Conservation (phyloP, 1,140 invertebrate genomes). For the Colletes latitarsis region DNA sequence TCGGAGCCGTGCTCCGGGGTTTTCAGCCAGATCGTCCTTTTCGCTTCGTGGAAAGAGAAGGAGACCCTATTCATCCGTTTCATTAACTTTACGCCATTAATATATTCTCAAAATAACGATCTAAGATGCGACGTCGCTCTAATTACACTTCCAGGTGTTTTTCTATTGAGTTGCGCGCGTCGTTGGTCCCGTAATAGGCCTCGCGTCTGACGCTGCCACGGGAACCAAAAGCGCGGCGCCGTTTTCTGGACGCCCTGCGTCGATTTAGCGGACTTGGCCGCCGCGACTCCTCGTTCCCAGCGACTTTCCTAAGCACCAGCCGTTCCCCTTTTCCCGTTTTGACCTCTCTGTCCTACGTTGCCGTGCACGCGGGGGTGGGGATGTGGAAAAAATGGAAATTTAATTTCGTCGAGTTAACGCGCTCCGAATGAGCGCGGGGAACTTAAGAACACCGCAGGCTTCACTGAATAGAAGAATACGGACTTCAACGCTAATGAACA, state of each 20-base stretch:
- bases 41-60: slow-evolving; percentile 41
- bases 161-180: slow-evolving; percentile 54
- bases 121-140: slow-evolving; percentile 57
- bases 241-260: slow-evolving; percentile 4
- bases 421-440: slow-evolving; percentile 15
- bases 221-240: slow-evolving; percentile 1
- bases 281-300: too few relatives aligned
- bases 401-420: slow-evolving; percentile 40
- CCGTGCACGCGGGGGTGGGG: too few relatives aligned
- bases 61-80: slow-evolving; percentile 57
- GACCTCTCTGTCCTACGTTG: not conserved
- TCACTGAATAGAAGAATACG: slow-evolving; percentile 27
- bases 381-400: slow-evolving; percentile 27
- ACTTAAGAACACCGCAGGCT: slow-evolving; percentile 38
- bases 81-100: slow-evolving; percentile 63
- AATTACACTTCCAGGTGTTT: slow-evolving; percentile 61
- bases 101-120: slow-evolving; percentile 58
- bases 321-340: not conserved
- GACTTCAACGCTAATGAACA: slow-evolving; percentile 52
- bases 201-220: not conserved
- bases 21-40: slow-evolving; percentile 64
- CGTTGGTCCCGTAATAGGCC: slow-evolving; percentile 32
- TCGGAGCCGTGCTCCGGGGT: slow-evolving; percentile 57
- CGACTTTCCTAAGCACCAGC: slow-evolving; percentile 15
- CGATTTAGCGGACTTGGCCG: slow-evolving; percentile 24